These are phyloP conservation scores for Serinus canaria DNA, from an alignment of 2,113 vertebrate species.

Conservation along the genomic window DNA sequence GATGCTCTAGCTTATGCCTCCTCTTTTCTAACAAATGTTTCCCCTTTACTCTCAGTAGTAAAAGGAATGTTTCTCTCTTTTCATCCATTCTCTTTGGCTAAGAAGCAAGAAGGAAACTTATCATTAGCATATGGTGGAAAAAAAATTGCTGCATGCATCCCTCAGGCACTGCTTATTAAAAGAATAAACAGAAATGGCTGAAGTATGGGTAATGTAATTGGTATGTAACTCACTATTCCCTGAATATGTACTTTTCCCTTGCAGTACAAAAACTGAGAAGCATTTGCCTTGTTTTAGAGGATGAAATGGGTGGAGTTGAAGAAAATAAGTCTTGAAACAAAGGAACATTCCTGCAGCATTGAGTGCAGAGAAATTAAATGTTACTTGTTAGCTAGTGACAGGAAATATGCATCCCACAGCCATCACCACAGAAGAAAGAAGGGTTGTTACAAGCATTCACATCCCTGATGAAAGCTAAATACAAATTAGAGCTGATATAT, in stretches of 20 bases:
- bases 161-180: constrained; percentile 6
- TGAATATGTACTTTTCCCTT: not conserved
- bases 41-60: constrained; percentile 22
- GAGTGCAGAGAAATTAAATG: not conserved
- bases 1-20: constrained; percentile 34
- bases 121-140: constrained; percentile 41
- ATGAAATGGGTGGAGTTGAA: not conserved
- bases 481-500: not conserved
- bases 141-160: constrained; percentile 21
- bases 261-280: not conserved
- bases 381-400: not conserved
- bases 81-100: constrained; percentile 36
- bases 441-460: not conserved
- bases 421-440: not conserved
- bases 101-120: constrained; percentile 7
- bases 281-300: not conserved
- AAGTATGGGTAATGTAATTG: not conserved
- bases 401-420: not conserved
- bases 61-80: constrained; percentile 12
- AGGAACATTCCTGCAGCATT: not conserved
- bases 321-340: not conserved
- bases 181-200: constrained; percentile 1
- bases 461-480: not conserved
- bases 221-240: not conserved
- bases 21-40: constrained; percentile 30